Conservation (phyloP, 2,888 invertebrate species). For the Brachylomia viminalis region DNA sequence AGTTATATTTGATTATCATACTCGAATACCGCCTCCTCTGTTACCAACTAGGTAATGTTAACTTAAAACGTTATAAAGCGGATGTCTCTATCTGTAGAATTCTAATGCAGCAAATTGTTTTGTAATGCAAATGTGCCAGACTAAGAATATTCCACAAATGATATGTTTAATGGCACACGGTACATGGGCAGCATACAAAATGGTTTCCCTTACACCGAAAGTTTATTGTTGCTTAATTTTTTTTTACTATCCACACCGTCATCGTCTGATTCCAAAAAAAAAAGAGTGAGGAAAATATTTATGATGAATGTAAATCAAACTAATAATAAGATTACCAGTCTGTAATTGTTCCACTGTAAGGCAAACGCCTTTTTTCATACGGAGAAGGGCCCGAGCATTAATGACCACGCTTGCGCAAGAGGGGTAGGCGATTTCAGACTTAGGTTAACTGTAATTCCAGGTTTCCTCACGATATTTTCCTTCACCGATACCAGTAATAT, state of each 20-base stretch:
- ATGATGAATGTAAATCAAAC: background rate
- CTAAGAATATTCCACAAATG: slow-evolving; percentile 20
- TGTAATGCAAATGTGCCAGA: slow-evolving; percentile 41
- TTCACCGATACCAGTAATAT: background rate
- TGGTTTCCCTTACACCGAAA: background rate
- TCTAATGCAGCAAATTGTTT: slow-evolving; percentile 41
- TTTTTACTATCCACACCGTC: background rate
- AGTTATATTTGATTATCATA: background rate
- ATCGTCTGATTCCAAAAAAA: background rate
- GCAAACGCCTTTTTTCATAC: background rate
- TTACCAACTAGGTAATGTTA: slow-evolving; percentile 4
- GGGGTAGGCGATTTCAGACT: background rate
- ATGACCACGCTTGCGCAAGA: background rate
- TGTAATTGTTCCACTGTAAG: background rate
- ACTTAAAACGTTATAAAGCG: slow-evolving; percentile 36
- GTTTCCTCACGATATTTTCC: background rate
- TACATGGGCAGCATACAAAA: slow-evolving; percentile 19
- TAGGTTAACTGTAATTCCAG: background rate
- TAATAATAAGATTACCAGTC: background rate
- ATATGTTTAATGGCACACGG: slow-evolving; percentile 16
- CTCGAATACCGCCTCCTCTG: background rate
- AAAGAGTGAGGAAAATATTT: background rate
- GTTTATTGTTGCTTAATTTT: background rate
- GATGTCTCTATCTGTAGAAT: slow-evolving; percentile 51
- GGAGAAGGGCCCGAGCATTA: background rate